Evolutionary conservation across 2,797 vertebrate species (phyloP), one percentile per base, ranked within the genome.

Genomic region (Scolopax rusticola): DNA sequence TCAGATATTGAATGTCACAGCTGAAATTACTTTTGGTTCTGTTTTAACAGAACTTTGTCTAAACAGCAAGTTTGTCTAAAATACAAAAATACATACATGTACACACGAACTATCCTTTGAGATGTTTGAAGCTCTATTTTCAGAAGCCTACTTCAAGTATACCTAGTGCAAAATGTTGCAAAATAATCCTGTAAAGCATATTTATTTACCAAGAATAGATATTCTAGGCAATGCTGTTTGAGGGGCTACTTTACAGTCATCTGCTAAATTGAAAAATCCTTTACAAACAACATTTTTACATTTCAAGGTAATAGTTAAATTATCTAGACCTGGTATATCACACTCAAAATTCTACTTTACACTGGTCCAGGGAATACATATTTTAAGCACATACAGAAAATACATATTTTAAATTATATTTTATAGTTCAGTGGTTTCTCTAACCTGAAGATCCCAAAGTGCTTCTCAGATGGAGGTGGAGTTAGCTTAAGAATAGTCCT

Each of bases 221-320:
- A 92, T 20, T 84, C 48, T 53, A 92, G 57, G 82, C 70, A 91
- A 95, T 91, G 84, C 84, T 91, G 64, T 97, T 96, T 96, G 89
- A 96, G 89, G 57, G 86, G 83, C 70, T 90, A 70, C 74, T 96
- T 94, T 94, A 83, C 74, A 91, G 80, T 92, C 78, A 89, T 79
- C 87, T 87, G 47, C 80, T 94, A 76, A 92, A 95, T 79, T 87
- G 90, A 94, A 93, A 95, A 93, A 93, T 60, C 77, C 70, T 90
- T 92, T 93, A 68, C 48, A 95, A 95, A 95, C 65, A 89, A 78
- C 3, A 6, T 48, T 93, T 95, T 89, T 88, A 69, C 82, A 84
- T 85, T 95, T 95, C 93, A 96, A 95, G 87, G 90, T 68, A 96
- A 89, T 51, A 68, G 84, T 96, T 95, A 95, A 91, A 93, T 95